phyloP scores from a whole-genome alignment of 2,113 vertebrate species.

The Callorhinus ursinus region DNA sequence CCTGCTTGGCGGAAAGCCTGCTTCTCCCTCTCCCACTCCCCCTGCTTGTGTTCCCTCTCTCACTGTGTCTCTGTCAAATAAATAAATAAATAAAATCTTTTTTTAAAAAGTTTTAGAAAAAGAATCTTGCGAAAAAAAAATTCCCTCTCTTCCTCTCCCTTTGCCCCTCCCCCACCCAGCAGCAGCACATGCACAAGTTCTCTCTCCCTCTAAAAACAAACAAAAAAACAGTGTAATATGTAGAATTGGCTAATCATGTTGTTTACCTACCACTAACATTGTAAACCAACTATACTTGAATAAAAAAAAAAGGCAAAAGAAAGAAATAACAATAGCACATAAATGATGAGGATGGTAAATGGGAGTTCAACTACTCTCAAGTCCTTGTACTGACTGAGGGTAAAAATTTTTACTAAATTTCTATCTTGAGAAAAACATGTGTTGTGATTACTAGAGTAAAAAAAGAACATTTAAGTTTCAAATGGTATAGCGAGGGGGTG shows the following conservation, averaged over 20 bases:
- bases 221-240: neutral
- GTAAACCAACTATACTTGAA: neutral
- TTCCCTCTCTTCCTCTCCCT: neutral
- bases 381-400: neutral
- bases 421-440: neutral
- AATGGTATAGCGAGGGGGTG: neutral
- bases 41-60: too few species aligned
- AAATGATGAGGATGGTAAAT: neutral
- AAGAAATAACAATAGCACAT: neutral
- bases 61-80: too few species aligned
- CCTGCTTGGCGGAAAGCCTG: neutral
- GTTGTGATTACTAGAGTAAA: neutral
- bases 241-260: neutral
- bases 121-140: neutral
- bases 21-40: neutral
- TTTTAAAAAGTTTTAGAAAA: too few species aligned
- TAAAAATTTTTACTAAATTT: neutral
- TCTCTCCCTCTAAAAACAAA: neutral
- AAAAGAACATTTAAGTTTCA: neutral
- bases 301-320: neutral
- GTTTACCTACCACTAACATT: neutral
- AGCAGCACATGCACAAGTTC: neutral
- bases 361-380: neutral
- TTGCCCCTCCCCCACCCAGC: neutral
- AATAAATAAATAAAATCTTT: too few species aligned